Evolutionary conservation across 2,797 vertebrate species (phyloP).

Genomic region (Chiloscyllium punctatum): DNA sequence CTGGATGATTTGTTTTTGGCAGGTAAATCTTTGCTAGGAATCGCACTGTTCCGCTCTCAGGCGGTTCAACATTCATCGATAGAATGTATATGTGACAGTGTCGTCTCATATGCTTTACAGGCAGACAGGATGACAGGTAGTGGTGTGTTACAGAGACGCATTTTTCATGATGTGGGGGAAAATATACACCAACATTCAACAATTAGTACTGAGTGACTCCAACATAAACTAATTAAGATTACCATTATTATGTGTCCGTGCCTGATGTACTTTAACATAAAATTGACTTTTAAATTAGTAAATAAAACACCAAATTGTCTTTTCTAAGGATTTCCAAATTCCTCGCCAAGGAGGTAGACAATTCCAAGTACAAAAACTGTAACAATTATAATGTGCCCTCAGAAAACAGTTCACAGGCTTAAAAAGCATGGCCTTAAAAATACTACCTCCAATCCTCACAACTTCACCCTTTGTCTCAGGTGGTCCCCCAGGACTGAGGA

Average conservation of each 20-base stretch:
- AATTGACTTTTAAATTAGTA: not conserved
- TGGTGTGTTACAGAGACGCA: not conserved
- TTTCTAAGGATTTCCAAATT: not conserved
- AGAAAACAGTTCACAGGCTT: not conserved
- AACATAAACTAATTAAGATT: not conserved
- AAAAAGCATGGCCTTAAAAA: not conserved
- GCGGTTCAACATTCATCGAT: conserved; percentile 82
- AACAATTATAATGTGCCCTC: not conserved
- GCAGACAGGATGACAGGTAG: too few relatives aligned
- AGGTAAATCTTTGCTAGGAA: conserved; percentile 86
- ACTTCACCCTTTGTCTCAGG: not conserved
- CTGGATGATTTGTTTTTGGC: conserved; percentile 26
- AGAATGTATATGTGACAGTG: conserved; percentile 50
- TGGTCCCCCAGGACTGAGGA: not conserved
- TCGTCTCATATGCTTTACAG: too few relatives aligned
- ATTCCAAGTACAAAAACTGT: not conserved
- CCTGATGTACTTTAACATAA: not conserved
- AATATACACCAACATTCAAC: not conserved
- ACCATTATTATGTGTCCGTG: not conserved
- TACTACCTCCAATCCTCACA: not conserved
- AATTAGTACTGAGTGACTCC: not conserved
- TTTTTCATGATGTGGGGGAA: not conserved
- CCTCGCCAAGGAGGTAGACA: not conserved
- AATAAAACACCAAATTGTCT: not conserved
- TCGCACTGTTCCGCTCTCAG: conserved; percentile 74